Conservation (phyloP, 2,113 vertebrate genomes). For the Triplophysa tibetana region DNA sequence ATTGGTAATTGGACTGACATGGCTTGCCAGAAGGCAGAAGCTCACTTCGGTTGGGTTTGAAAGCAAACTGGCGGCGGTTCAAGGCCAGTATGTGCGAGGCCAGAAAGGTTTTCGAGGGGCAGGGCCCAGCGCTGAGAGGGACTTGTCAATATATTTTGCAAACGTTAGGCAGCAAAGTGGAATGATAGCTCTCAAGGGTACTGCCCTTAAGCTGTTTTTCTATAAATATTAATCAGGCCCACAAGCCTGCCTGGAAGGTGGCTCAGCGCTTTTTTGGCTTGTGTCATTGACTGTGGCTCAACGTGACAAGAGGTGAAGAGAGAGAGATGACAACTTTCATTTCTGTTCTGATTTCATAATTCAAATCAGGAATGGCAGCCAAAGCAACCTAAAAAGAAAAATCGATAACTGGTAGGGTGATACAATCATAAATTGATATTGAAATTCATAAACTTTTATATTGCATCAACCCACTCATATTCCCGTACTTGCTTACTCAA, state of each 20-base stretch:
- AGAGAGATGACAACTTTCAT: slow-evolving; percentile 64
- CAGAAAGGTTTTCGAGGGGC: slow-evolving; percentile 44
- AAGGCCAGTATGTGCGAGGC: slow-evolving; percentile 45
- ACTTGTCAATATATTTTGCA: slow-evolving; percentile 75
- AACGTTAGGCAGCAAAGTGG: slow-evolving; percentile 66
- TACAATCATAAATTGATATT: no score
- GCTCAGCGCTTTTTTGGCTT: slow-evolving; percentile 66
- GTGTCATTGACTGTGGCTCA: slow-evolving; percentile 68
- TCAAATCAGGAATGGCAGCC: slow-evolving; percentile 54
- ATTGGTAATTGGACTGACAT: slow-evolving; percentile 24
- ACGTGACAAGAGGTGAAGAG: slow-evolving; percentile 66
- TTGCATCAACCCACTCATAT: no score
- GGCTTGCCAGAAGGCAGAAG: slow-evolving; percentile 23
- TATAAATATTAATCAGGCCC: slow-evolving; percentile 78
- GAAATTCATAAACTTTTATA: no score
- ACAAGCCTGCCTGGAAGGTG: slow-evolving; percentile 71
- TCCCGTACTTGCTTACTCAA: no score
- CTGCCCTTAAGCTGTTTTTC: slow-evolving; percentile 76
- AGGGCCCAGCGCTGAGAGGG: slow-evolving; percentile 55
- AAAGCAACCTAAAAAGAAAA: slow-evolving; percentile 24
- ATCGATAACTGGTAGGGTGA: not conserved
- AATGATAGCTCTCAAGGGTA: slow-evolving; percentile 72
- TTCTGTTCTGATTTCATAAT: slow-evolving; percentile 58
- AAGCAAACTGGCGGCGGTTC: slow-evolving; percentile 53
- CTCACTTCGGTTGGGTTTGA: slow-evolving; percentile 53